Evolutionary conservation across 2,113 vertebrate species (phyloP), one percentile per base, ranked within the genome.

Genomic region (Pongo abelii): DNA sequence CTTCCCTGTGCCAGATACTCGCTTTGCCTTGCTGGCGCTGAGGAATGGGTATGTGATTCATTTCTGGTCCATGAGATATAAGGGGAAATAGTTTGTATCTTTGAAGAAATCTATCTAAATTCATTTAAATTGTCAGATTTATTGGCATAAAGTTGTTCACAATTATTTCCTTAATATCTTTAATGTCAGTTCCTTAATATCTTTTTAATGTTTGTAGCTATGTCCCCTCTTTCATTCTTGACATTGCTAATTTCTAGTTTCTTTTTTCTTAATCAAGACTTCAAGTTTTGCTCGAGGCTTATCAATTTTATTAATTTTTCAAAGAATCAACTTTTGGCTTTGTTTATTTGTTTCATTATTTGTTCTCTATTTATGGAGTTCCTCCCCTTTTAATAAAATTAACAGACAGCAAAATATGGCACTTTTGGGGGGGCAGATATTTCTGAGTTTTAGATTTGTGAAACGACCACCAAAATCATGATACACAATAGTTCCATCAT

Each of bases 391-490:
- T 46, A 70, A 92, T 64, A 61, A 85, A 48, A 30, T 46, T 69
- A 88, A 84, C n/a, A 25, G 79, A 43, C 2, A 30, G 35, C n/a
- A 88, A 94, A 69, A 88, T 69, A 64, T 52, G 70, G 11, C 32
- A 17, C 40, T 86, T 40, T 79, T 16, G 1, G 18, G 6, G 64
- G 23, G 64, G 6, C 72, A 81, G 25, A 79, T 75, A 80, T 17
- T 52, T 85, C 25, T 92, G 72, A 92, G 35, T 89, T 96, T 94
- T 46, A 88, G 27, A 92, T 75, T 94, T 94, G 48, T 89, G 35
- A 92, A 93, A 86, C 38, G 81, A 75, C 50, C 17, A 85, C 84
- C 46, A 92, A 89, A 94, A 92, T 88, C 64, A 94, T 72, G 35
- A 96, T 27, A 70, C 16, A 81, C 22, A 59, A 89, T 88, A 80